A percentile compares a stretch with the other conserved stretches of the same genome.
Evolutionary conservation across 2,797 vertebrate genomes (phyloP).

Genomic region (Apodemus agrarius): DNA sequence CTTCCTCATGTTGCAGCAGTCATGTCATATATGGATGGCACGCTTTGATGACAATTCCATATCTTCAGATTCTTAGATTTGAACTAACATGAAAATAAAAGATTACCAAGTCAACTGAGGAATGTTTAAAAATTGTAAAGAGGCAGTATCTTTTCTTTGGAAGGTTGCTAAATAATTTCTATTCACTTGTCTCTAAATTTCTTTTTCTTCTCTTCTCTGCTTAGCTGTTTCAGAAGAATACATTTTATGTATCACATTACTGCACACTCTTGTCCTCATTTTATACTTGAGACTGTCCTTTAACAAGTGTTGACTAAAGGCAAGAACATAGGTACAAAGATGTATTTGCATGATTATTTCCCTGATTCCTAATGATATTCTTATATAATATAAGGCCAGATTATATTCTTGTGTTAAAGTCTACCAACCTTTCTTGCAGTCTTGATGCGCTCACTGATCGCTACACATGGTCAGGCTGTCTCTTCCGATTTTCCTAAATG

Average conservation of each 20-base stretch:
- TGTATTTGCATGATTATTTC: slow-evolving; percentile 20
- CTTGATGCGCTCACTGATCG: not conserved
- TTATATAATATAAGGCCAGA: not conserved
- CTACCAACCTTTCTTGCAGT: not conserved
- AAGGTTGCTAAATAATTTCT: not conserved
- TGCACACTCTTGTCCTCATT: not conserved
- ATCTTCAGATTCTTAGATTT: not conserved
- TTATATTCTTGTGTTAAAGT: not conserved
- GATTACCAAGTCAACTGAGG: not conserved
- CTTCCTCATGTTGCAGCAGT: not conserved
- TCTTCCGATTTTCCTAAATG: not conserved
- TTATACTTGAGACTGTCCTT: not conserved
- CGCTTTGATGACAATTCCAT: not conserved
- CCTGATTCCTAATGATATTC: not conserved
- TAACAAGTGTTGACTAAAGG: not conserved
- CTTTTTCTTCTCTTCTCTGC: not conserved
- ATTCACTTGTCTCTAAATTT: not conserved
- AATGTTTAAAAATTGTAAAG: not conserved
- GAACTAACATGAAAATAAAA: not conserved
- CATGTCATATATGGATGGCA: not conserved
- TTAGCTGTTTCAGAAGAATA: not conserved
- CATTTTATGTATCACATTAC: not conserved
- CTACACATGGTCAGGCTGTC: not conserved
- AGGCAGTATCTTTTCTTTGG: not conserved
- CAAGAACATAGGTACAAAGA: not conserved